Conservation (phyloP, 2,888 invertebrate genomes). For the Phyllotreta cruciferae region DNA sequence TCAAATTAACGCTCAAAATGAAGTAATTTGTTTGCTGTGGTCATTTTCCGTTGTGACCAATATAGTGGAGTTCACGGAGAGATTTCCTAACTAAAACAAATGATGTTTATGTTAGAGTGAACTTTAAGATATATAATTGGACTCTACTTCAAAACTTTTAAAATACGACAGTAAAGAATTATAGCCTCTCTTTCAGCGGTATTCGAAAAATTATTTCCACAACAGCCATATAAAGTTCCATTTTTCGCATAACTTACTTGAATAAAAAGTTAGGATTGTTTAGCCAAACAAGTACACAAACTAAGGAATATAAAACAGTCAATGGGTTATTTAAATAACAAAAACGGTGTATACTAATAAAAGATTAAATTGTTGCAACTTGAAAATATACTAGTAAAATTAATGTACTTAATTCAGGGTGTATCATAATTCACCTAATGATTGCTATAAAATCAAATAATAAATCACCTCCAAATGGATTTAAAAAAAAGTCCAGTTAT, state of each 20-base stretch:
- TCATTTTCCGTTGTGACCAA: slow-evolving; percentile 10
- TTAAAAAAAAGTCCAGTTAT: too few species aligned
- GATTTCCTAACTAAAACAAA: slow-evolving; percentile 38
- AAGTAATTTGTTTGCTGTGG: neutral
- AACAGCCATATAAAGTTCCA: neutral
- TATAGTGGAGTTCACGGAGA: slow-evolving; percentile 27
- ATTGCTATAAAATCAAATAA: too few species aligned
- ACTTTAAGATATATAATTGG: slow-evolving; percentile 32
- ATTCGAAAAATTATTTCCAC: slow-evolving; percentile 1
- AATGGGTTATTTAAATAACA: too few species aligned
- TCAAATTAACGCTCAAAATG: neutral
- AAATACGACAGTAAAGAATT: slow-evolving; percentile 29
- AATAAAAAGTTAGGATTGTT: too few species aligned
- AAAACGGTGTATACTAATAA: too few species aligned
- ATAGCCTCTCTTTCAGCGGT: slow-evolving; percentile 15
- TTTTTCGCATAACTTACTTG: neutral
- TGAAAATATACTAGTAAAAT: too few species aligned
- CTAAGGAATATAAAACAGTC: too few species aligned
- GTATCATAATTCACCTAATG: too few species aligned
- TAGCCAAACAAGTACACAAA: too few species aligned
- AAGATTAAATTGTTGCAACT: too few species aligned
- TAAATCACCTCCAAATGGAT: too few species aligned
- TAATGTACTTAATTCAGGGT: too few species aligned
- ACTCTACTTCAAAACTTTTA: slow-evolving; percentile 31
- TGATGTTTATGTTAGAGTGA: slow-evolving; percentile 34